These are phyloP conservation scores for Neogale vison DNA, from an alignment of 2,113 vertebrate species.

Conservation along the genomic window DNA sequence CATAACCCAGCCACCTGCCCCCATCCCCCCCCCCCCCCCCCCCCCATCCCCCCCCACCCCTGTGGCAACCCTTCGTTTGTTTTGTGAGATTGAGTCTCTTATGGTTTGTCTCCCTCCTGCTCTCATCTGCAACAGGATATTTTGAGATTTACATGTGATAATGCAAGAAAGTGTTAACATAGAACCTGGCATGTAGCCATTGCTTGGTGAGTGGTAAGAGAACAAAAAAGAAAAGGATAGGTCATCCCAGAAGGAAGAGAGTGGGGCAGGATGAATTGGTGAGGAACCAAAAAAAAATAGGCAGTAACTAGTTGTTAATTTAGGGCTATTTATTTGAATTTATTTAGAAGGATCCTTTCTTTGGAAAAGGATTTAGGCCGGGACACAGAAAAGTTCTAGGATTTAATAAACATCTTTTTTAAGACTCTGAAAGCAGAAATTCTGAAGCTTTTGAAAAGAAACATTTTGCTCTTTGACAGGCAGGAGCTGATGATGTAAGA, in stretches of 20 bases:
- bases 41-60: too few relatives aligned
- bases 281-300: not conserved
- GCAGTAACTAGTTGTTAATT: not conserved
- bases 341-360: not conserved
- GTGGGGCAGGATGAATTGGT: not conserved
- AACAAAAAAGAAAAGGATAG: not conserved
- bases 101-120: too few relatives aligned
- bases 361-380: not conserved
- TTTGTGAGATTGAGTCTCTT: too few relatives aligned
- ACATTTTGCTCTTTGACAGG: not conserved
- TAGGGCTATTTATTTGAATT: not conserved
- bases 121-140: not conserved
- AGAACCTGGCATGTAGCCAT: not conserved
- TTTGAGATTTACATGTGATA: conserved; percentile 29
- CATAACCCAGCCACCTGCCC: too few relatives aligned
- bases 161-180: not conserved
- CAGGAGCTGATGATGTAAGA: not conserved
- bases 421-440: not conserved
- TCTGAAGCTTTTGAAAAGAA: not conserved
- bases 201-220: not conserved
- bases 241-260: not conserved
- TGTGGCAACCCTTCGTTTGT: too few relatives aligned
- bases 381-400: not conserved
- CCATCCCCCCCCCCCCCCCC: rapidly evolving
- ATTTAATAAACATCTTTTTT: not conserved